Evolutionary conservation across 2,113 vertebrate species (phyloP).

Genomic region (Psittacus erithacus): DNA sequence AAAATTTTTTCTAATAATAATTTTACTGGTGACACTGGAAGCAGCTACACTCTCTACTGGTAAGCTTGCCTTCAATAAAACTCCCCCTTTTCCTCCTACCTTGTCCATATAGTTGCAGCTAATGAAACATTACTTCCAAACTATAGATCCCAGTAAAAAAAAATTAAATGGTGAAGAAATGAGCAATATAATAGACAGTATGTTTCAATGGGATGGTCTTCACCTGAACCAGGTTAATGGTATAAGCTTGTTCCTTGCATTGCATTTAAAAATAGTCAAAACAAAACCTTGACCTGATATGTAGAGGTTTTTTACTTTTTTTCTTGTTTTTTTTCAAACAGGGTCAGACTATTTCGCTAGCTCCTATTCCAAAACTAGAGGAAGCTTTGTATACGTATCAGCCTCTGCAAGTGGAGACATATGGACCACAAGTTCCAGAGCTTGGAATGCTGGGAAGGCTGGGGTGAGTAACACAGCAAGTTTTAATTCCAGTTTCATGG

Average conservation of each 20-base stretch:
- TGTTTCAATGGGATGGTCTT: not conserved
- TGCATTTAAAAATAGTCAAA: not conserved
- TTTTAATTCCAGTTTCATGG: slow-evolving; percentile 39
- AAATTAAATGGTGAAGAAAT: not conserved
- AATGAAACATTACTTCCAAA: slow-evolving; percentile 15
- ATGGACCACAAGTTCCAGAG: slow-evolving; percentile 88
- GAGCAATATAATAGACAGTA: not conserved
- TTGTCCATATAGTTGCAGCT: not conserved
- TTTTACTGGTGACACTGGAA: slow-evolving; percentile 30
- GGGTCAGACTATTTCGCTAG: slow-evolving; percentile 90
- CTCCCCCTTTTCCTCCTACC: not conserved
- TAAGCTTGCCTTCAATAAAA: slow-evolving; percentile 34
- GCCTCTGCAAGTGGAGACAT: slow-evolving; percentile 84
- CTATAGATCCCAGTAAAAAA: not conserved
- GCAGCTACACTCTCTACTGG: not conserved
- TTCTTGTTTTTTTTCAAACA: slow-evolving; percentile 35
- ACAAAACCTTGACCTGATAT: not conserved
- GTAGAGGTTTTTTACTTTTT: not conserved
- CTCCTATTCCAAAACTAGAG: slow-evolving; percentile 82
- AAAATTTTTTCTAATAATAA: not conserved
- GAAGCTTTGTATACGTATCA: slow-evolving; percentile 89
- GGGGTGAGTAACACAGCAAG: slow-evolving; percentile 79
- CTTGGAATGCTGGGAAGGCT: slow-evolving; percentile 84
- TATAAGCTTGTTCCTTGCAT: not conserved
- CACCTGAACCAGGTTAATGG: not conserved